Conservation (phyloP, 2,113 vertebrate genomes). For the Dissostichus mawsoni region DNA sequence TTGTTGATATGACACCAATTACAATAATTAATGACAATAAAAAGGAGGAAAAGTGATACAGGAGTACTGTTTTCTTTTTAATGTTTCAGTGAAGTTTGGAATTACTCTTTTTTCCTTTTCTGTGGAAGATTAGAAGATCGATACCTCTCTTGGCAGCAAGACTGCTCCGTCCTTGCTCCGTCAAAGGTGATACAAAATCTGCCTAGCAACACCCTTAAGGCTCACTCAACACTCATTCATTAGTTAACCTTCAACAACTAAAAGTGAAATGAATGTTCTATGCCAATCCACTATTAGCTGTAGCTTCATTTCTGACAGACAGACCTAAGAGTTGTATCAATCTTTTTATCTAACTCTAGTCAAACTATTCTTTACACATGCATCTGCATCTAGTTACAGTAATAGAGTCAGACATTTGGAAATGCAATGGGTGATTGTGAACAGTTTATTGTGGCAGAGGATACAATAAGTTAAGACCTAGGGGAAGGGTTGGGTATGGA, state of each 20-base stretch:
- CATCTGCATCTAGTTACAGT: slow-evolving; percentile 1
- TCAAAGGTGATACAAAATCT: too few relatives aligned
- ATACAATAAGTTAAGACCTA: slow-evolving; percentile 86
- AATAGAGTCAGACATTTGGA: slow-evolving; percentile 35
- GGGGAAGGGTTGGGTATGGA: slow-evolving; percentile 53
- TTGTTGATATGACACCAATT: slow-evolving; percentile 90
- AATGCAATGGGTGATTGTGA: slow-evolving; percentile 78
- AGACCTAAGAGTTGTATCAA: not conserved
- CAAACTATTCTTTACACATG: not conserved
- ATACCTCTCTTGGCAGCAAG: not conserved
- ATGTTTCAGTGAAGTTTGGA: not conserved
- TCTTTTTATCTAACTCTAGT: not conserved
- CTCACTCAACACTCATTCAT: not conserved
- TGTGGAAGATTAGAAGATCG: not conserved
- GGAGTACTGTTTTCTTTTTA: slow-evolving; percentile 59
- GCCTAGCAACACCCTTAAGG: too few relatives aligned
- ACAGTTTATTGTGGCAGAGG: slow-evolving; percentile 88
- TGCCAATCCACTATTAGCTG: not conserved
- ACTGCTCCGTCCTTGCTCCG: too few relatives aligned
- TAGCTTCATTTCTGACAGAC: not conserved
- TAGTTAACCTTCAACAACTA: not conserved
- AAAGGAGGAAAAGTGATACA: slow-evolving; percentile 82
- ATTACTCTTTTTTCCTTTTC: not conserved
- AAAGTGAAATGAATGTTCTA: not conserved
- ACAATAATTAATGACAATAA: slow-evolving; percentile 85